A percentile compares a stretch with the other conserved stretches of the same genome.
phyloP scores from a whole-genome alignment of 2,113 vertebrate species.

The Neogale vison region DNA sequence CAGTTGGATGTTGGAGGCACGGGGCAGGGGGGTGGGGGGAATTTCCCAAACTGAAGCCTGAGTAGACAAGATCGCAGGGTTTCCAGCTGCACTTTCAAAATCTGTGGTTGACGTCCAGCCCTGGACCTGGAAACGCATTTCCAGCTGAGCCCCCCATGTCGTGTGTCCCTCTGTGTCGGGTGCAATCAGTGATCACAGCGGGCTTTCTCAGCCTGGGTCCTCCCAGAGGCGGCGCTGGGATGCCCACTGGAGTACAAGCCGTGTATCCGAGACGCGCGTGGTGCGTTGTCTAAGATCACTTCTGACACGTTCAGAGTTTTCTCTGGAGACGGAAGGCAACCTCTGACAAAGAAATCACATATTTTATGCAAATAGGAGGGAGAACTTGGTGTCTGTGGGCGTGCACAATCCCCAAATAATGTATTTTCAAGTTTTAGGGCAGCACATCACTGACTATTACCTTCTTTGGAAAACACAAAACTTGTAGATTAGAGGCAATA shows the following conservation, averaged over 20 bases:
- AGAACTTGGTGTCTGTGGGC: rapidly evolving
- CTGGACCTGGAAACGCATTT: background rate
- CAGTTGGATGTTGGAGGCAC: background rate
- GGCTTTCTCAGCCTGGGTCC: background rate
- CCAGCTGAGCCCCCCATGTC: background rate
- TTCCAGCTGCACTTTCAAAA: background rate
- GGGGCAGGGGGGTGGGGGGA: too few species aligned
- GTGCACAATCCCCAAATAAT: background rate
- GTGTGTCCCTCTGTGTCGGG: rapidly evolving
- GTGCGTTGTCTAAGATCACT: background rate
- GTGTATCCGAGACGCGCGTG: background rate
- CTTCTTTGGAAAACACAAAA: background rate
- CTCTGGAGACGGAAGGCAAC: background rate
- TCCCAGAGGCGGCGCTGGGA: background rate
- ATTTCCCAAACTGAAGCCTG: background rate
- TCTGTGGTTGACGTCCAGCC: background rate
- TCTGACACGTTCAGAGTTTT: background rate
- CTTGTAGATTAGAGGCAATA: background rate
- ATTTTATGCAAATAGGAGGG: background rate
- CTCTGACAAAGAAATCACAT: background rate
- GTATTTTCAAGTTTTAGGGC: background rate
- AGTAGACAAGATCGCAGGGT: background rate
- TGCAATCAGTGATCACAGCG: rapidly evolving
- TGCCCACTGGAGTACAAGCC: background rate
- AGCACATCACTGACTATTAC: background rate